Evolutionary conservation across 1,140 invertebrate species (phyloP), one percentile per base, ranked within the genome.

Genomic region (Pissodes strobi): DNA sequence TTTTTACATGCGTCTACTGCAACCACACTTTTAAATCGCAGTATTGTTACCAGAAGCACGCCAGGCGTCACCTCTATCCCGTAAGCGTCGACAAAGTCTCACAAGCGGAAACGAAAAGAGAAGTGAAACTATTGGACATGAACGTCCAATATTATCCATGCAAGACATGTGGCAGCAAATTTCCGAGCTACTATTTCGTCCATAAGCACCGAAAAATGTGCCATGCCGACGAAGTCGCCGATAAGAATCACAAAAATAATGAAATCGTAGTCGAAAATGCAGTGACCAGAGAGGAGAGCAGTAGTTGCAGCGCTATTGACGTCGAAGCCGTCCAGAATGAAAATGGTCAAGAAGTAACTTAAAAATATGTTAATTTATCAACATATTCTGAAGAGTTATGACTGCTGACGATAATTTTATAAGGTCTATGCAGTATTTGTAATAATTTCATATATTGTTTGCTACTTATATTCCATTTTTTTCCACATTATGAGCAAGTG

Each of bases 111-210:
- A 45, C 53, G n/a, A 78, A 79, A 12, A 79, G 84, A 9, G 85
- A 85, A 66, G 85, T 88, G 1, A 82, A 86, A 52, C 79, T 88
- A 0, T 72, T 89, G 15, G 89, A 93, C 69, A 83, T 93, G 74
- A 90, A 94, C 70, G 87, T 94, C 0, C 92, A 94, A 76, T 95
- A 94, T 80, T 95, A 94, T 79, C 92, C 92, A 0, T 95, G 93
- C 79, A 94, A 94, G 78, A 93, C 90, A 0, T 95, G 92, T 79
- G 92, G 93, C 18, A 91, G 86, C 74, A 94, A 94, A 79, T 95
- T 95, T 74, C 93, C 93, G 0, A 93, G 90, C 68, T 95, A 95
- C 74, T 95, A 95, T 76, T 95, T 95, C 80, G 93, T 95, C 2
- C 93, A 94, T 75, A 95, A 95, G 72, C 93, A 95, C 78, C 81